These are phyloP conservation scores for Serilophus lunatus DNA, from an alignment of 2,113 vertebrate species.

Conservation along the genomic window DNA sequence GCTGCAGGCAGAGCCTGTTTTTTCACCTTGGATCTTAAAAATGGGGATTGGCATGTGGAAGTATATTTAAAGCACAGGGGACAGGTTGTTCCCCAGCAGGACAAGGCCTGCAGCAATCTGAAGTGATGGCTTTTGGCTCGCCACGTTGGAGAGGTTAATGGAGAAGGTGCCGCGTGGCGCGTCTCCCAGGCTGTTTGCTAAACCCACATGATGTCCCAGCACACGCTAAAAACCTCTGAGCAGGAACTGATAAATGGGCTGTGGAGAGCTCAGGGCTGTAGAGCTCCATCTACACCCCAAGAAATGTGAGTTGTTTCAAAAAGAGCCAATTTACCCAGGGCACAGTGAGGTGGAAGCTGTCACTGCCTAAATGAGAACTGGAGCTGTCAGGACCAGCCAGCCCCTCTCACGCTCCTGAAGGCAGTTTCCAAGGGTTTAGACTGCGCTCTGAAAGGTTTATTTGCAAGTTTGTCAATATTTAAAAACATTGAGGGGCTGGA, in stretches of 20 bases:
- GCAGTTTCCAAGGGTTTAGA: rapidly evolving
- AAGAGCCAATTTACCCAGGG: background rate
- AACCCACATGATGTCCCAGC: background rate
- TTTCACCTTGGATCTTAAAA: background rate
- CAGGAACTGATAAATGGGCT: slow-evolving; percentile 22
- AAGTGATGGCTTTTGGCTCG: background rate
- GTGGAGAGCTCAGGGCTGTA: background rate
- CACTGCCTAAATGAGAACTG: background rate
- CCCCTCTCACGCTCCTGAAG: rapidly evolving
- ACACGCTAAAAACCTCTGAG: background rate
- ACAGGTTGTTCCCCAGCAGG: slow-evolving; percentile 52
- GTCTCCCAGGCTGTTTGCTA: background rate
- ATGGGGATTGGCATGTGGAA: background rate
- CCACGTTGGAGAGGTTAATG: slow-evolving; percentile 18
- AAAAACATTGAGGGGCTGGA: background rate
- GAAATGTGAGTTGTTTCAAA: background rate
- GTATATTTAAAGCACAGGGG: background rate
- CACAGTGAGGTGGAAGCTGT: background rate
- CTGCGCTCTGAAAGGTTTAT: background rate
- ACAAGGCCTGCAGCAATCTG: background rate
- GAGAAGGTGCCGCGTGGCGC: background rate
- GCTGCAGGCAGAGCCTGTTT: background rate
- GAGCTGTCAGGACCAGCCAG: background rate
- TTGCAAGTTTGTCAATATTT: rapidly evolving
- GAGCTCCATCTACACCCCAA: background rate